Evolutionary conservation across 2,888 invertebrate species (phyloP), one percentile per base, ranked within the genome.

Genomic region (Watsonalla cultraria): DNA sequence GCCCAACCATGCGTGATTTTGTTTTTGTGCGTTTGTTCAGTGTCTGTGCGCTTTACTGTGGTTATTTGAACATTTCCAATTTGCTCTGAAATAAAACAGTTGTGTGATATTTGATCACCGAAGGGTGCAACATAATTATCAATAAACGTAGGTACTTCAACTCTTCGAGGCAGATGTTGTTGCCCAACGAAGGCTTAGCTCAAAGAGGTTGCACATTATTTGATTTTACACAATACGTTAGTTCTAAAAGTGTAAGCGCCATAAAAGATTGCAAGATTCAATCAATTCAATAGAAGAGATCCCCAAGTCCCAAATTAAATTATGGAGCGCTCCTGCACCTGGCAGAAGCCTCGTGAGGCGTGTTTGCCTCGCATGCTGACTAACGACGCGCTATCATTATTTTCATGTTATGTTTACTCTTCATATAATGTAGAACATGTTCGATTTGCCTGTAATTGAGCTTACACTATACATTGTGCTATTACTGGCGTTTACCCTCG

Each of bases 261-360:
- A 81, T 81, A 81, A 83, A 85, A 82, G 85, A 86, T 85, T 84
- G 80, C 73, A 77, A 82, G 77, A 76, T 87, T 86, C 86, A 83
- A 89, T 86, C 85, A 83, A 86, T 86, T 85, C 86, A 84, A 88
- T 87, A 85, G 81, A 84, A 82, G 80, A 83, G 83, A 80, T 88
- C 89, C 90, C 90, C 79, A 81, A 87, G 85, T 88, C 90, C 90
- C 90, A 90, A 90, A 90, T 90, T 90, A 90, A 89, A 90, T 90
- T 87, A 90, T 85, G 85, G 80, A 86, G 86, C 86, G 85, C 84
- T 86, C 83, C 82, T 80, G 86, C 89, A 90, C 88, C 89, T 89
- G 90, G 78, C 73, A 71, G 78, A 66, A 76, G 68, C 74, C 78
- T 72, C 80, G 74, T 69, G 80, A 77, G 80, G 75, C 79, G 70